These are phyloP conservation scores for Manis pentadactyla DNA, from an alignment of 2,797 vertebrate genomes.

Conservation along the genomic window DNA sequence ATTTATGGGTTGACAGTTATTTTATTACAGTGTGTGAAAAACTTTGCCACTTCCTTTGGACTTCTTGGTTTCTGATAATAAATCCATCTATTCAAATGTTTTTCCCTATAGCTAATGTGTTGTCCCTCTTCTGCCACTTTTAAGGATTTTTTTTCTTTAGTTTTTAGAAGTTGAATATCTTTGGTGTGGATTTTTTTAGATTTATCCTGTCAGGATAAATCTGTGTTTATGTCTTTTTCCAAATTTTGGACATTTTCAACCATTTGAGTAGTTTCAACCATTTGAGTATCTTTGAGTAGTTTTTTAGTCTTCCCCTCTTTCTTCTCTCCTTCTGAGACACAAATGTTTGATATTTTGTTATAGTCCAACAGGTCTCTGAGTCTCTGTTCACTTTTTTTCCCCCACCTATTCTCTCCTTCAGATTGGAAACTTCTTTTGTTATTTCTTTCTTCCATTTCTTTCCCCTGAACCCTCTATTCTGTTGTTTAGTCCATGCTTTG, in stretches of 20 bases:
- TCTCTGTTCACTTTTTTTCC: not conserved
- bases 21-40: not conserved
- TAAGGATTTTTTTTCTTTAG: not conserved
- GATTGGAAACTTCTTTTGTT: not conserved
- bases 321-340: not conserved
- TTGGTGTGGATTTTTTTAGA: not conserved
- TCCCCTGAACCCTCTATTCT: not conserved
- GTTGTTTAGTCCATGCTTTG: not conserved
- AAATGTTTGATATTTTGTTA: not conserved
- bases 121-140: not conserved
- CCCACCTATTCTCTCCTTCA: not conserved
- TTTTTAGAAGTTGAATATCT: not conserved
- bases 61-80: not conserved
- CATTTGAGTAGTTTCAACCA: not conserved
- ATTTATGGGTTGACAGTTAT: not conserved
- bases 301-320: not conserved
- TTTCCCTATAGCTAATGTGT: not conserved
- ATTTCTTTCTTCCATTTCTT: not conserved
- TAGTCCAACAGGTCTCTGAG: not conserved
- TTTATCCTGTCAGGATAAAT: not conserved
- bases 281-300: not conserved
- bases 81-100: not conserved
- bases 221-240: not conserved
- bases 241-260: not conserved
- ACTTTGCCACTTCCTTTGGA: not conserved